Conservation (phyloP, 2,797 vertebrate species). For the Threskiornis aethiopicus region DNA sequence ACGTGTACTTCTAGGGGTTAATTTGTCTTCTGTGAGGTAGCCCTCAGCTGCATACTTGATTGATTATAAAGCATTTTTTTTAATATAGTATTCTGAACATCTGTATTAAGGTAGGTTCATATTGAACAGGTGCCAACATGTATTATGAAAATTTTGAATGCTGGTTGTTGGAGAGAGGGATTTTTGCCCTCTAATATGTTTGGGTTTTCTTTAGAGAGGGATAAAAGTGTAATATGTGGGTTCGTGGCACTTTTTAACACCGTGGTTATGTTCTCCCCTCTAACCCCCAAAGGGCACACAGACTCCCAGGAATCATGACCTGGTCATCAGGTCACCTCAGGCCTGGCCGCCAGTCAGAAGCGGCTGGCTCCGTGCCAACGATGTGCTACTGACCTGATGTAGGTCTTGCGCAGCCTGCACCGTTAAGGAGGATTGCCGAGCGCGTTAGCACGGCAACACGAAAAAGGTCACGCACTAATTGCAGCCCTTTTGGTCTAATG, state of each 20-base stretch:
- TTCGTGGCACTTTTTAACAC: not conserved
- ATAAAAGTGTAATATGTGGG: accelerated
- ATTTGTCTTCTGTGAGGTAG: not conserved
- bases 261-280: not conserved
- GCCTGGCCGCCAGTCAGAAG: not conserved
- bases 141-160: not conserved
- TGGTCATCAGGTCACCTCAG: accelerated
- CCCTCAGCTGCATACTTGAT: not conserved
- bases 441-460: accelerated
- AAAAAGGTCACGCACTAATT: not conserved
- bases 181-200: not conserved
- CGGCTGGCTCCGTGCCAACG: accelerated
- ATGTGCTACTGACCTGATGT: not conserved
- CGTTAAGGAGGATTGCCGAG: not conserved
- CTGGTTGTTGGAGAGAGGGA: not conserved
- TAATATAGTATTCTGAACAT: not conserved
- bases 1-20: not conserved
- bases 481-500: not conserved
- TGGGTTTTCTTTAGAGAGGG: not conserved
- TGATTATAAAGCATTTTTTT: not conserved
- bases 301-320: not conserved
- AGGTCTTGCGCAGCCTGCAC: accelerated
- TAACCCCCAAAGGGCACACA: not conserved
- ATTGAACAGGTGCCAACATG: not conserved
- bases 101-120: not conserved